Conservation (phyloP, 2,113 vertebrate genomes). For the Trematomus loennbergii region DNA sequence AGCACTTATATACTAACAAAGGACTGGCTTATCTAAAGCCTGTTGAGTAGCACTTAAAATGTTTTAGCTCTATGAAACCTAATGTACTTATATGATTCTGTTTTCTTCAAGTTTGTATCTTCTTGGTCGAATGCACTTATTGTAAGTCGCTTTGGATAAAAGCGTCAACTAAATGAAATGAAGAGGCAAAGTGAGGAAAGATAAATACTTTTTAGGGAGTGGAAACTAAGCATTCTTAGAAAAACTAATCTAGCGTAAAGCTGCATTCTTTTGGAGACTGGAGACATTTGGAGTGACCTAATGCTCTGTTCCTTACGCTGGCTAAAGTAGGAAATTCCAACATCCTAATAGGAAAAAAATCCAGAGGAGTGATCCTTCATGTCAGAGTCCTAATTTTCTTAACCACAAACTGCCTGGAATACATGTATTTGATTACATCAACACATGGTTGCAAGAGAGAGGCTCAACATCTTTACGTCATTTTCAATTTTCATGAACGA, state of each 20-base stretch:
- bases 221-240: conserved; percentile 44
- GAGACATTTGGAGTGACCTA: conserved; percentile 7
- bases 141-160: no score
- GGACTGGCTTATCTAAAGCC: no score
- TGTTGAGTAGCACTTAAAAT: no score
- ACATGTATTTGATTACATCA: conserved; percentile 26
- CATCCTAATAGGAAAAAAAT: conserved; percentile 41
- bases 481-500: no score
- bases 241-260: conserved; percentile 26
- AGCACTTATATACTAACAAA: no score
- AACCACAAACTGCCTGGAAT: conserved; percentile 40
- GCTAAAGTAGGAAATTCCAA: conserved; percentile 39
- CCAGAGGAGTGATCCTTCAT: conserved; percentile 2
- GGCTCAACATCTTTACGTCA: no score
- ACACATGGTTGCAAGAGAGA: not conserved
- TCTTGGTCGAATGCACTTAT: no score
- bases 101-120: no score
- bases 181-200: conserved; percentile 7
- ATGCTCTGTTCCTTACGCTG: not conserved
- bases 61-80: no score
- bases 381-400: conserved; percentile 17
- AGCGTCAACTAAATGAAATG: no score
- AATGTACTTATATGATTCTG: no score
- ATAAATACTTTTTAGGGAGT: conserved; percentile 17
- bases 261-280: conserved; percentile 19